Evolutionary conservation across 1,140 invertebrate genomes (phyloP), one percentile per base, ranked within the genome.

Genomic region (Metaphire vulgaris): DNA sequence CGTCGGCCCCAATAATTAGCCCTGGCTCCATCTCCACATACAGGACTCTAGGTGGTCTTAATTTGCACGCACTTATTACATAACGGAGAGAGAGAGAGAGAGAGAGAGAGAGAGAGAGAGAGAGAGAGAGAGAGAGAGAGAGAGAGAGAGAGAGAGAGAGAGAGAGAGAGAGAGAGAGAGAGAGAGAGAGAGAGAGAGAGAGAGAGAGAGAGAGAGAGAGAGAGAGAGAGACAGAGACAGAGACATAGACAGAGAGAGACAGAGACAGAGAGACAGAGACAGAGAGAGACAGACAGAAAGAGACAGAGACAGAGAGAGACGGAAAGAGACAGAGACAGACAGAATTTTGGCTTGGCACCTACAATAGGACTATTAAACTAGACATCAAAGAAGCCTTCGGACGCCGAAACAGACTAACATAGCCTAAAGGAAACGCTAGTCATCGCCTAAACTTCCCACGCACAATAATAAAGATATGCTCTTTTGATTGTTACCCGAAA

Each of bases 191-290:
- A 69, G 68, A 69, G 68, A 69, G 6, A 69, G 68, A 69, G 68
- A 69, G 6, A 69, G 68, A 69, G 68, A 69, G 6, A 69, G 68
- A 69, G 68, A 69, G 6, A 69, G 68, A 69, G 68, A 69, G 6
- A 69, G 68, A 69, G 68, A 69, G 6, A 69, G 68, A 69, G 68
- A 69, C 68, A 69, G 68, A 69, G 68, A 69, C 68, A 69, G 68
- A 69, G 68, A 69, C 68, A 56, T 6, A 56, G 41, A 56, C 41
- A 56, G 41, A 56, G 41, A 56, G 6, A 56, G 41, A 56, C 6
- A 69, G 6, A 69, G 68, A 69, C 6, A 69, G 6, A 69, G 68
- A 69, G 68, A 69, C 68, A 69, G 68, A 69, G 68, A 69, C 68
- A 69, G 68, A 69, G 68, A 69, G 28, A 69, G 6, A 69, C 6